Evolutionary conservation across 2,113 vertebrate species (phyloP).

Genomic region (Rhagologus leucostigma): DNA sequence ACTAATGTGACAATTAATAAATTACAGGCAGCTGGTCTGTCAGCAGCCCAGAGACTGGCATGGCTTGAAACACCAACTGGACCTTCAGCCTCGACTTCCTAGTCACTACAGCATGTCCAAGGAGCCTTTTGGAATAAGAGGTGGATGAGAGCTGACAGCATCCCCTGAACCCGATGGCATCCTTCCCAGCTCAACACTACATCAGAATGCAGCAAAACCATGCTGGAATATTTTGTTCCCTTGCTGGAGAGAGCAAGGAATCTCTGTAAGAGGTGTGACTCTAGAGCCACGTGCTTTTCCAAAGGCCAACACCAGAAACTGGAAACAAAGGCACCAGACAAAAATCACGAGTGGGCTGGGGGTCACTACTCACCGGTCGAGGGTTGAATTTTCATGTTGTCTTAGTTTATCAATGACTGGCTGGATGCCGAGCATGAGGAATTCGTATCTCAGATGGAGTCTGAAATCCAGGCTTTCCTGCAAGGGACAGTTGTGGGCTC

Average conservation of each 20-base stretch:
- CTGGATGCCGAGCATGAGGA: constrained; percentile 98
- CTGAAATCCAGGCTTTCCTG: constrained; percentile 97
- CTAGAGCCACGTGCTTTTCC: background rate
- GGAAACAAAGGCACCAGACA: background rate
- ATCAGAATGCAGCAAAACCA: accelerated
- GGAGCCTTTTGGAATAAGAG: background rate
- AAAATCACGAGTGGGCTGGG: background rate
- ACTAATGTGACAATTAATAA: background rate
- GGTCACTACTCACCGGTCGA: constrained; percentile 84
- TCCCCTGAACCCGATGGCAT: background rate
- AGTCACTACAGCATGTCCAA: background rate
- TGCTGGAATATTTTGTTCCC: accelerated
- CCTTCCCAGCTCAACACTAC: background rate
- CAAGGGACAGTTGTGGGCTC: background rate
- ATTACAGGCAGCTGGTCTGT: background rate
- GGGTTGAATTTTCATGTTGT: constrained; percentile 94
- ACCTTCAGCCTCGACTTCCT: background rate
- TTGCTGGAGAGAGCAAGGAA: background rate
- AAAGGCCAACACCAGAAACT: background rate
- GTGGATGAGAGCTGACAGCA: background rate
- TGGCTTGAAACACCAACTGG: background rate
- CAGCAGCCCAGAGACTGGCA: background rate
- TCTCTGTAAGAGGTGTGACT: background rate
- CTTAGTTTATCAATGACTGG: constrained; percentile 97
- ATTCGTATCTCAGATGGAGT: constrained; percentile 95